Evolutionary conservation across 1,140 invertebrate species (phyloP), one percentile per base, ranked within the genome.

Genomic region (Apocrypta bakeri): DNA sequence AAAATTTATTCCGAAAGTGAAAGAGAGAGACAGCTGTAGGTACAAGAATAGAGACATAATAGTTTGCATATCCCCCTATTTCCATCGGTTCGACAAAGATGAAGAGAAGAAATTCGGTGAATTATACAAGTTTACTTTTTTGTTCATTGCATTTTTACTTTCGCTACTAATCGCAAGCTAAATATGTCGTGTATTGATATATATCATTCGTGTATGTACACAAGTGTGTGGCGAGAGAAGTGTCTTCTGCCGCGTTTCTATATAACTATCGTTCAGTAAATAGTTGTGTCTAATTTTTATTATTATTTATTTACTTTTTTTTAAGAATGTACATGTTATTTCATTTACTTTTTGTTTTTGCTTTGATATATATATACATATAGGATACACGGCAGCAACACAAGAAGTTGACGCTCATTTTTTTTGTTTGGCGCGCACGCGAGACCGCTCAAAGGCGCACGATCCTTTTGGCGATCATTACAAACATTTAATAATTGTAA

Each of bases 351-450:
- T 73, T 29, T 73, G 3, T 12, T 77, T 83, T 75, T 83, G 37
- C 25, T 31, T 68, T n/a, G 24, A 66, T 72, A 63, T 73, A 56
- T 83, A 63, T 79, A 78, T 61, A 79, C 42, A 83, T 76, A 17
- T 31, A 80, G 40, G 69, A 72, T 80, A 68, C 64, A 91, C 88
- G 91, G 88, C 87, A 91, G 91, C 85, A 86, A 89, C 91, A 93
- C 96, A 96, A 97, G 96, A 97, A 97, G 96, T 97, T 97, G 96
- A 97, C 96, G 96, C 95, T 97, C 96, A 97, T 96, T 96, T 96
- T 96, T 96, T 96, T 96, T 96, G 96, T 96, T 96, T 96, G 95
- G 95, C 94, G 89, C 90, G 90, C 87, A 84, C 86, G 86, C 88
- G 87, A 83, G 83, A 83, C 84, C 76, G 77, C 37, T 12, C 72